These are phyloP conservation scores for Lepus americanus DNA, from an alignment of 2,113 vertebrate species.

Conservation along the genomic window DNA sequence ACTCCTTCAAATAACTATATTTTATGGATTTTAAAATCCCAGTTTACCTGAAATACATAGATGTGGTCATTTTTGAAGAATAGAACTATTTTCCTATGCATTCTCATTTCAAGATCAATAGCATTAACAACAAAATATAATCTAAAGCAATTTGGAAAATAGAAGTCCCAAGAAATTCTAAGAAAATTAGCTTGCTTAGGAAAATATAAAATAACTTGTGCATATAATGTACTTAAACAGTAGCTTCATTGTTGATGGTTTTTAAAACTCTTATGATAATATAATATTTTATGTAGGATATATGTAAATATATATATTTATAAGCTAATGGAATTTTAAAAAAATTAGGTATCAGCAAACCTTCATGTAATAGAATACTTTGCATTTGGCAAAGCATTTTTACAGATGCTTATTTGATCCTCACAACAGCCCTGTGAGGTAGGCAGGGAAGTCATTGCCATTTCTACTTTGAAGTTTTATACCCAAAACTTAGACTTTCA, in stretches of 20 bases:
- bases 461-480: background rate
- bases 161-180: background rate
- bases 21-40: slow-evolving; percentile 26
- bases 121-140: background rate
- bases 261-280: slow-evolving; percentile 48
- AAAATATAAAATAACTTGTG: slow-evolving; percentile 62
- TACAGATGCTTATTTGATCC: background rate
- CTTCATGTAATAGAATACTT: background rate
- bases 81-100: background rate
- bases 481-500: background rate
- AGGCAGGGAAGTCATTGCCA: background rate
- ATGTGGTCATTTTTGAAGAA: background rate
- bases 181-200: slow-evolving; percentile 54
- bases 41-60: slow-evolving; percentile 13
- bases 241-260: slow-evolving; percentile 10
- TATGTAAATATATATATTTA: slow-evolving; percentile 37
- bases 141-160: slow-evolving; percentile 13
- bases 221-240: slow-evolving; percentile 12
- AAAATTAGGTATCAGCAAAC: slow-evolving; percentile 19
- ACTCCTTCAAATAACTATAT: background rate
- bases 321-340: background rate
- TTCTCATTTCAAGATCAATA: slow-evolving; percentile 44
- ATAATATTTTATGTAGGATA: slow-evolving; percentile 56
- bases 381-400: slow-evolving; percentile 44
- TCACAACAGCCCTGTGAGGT: slow-evolving; percentile 69